phyloP scores from a whole-genome alignment of 2,113 vertebrate species.

The Rallus limicola region DNA sequence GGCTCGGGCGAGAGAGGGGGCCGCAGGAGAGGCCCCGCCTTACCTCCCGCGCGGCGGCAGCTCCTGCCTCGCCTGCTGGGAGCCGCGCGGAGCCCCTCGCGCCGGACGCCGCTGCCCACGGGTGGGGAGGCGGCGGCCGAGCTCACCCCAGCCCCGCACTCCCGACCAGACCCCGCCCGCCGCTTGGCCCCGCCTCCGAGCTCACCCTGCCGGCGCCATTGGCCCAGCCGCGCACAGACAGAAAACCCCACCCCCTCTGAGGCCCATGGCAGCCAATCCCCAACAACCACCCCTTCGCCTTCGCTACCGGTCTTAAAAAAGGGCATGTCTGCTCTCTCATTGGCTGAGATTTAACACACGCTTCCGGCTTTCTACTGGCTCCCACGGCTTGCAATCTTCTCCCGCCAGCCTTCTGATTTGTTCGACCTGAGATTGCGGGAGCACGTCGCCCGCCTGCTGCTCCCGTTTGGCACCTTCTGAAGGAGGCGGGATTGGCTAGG shows the following conservation, averaged over 20 bases:
- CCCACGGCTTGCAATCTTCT: fast-evolving
- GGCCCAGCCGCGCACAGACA: background rate
- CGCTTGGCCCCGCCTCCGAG: background rate
- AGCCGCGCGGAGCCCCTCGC: background rate
- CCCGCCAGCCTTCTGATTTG: background rate
- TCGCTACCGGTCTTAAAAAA: background rate
- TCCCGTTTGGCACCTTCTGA: fast-evolving
- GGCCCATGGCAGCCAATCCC: fast-evolving
- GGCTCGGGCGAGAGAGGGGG: background rate
- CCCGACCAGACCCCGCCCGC: background rate
- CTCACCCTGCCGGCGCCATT: background rate
- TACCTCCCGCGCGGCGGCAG: conserved; percentile 27
- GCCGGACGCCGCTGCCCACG: conserved; percentile 19
- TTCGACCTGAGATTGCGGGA: fast-evolving
- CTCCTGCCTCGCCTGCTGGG: background rate
- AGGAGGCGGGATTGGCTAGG: background rate
- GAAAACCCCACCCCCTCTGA: background rate
- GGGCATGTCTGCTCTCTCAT: background rate
- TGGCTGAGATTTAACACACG: background rate
- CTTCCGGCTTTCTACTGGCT: background rate
- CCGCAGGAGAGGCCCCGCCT: background rate
- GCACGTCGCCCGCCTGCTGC: background rate
- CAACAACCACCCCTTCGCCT: too few species aligned
- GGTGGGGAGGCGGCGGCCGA: background rate
- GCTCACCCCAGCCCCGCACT: conserved; percentile 48